Conservation (phyloP, 2,888 invertebrate genomes). For the Catocala fraxini region DNA sequence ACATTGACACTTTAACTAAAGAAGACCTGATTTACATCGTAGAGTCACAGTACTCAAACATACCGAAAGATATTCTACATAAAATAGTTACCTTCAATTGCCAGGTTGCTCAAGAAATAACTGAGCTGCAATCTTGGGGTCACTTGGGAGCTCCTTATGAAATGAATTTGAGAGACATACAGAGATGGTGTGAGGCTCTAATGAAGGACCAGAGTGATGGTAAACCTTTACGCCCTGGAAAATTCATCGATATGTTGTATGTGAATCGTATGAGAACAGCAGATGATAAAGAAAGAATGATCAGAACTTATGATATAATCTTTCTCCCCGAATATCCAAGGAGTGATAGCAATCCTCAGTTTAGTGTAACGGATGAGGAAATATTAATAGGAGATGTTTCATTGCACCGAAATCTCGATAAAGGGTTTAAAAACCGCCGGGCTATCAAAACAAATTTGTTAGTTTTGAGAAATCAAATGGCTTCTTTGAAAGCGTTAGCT, state of each 20-base stretch:
- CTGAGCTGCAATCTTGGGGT: slow-evolving; percentile 90
- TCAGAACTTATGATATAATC: slow-evolving; percentile 77
- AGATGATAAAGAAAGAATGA: slow-evolving; percentile 92
- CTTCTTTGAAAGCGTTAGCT: slow-evolving; percentile 92
- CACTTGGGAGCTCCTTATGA: slow-evolving; percentile 97
- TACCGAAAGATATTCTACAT: slow-evolving; percentile 88
- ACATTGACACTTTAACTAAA: slow-evolving; percentile 88
- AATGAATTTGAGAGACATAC: slow-evolving; percentile 98
- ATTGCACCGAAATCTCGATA: slow-evolving; percentile 74
- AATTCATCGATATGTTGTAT: slow-evolving; percentile 93
- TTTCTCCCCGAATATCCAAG: slow-evolving; percentile 83
- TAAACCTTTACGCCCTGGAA: slow-evolving; percentile 81
- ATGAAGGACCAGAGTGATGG: slow-evolving; percentile 72
- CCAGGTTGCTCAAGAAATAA: slow-evolving; percentile 89
- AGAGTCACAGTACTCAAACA: slow-evolving; percentile 88
- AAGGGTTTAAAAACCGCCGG: slow-evolving; percentile 71
- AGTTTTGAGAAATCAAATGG: slow-evolving; percentile 88
- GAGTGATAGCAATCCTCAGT: slow-evolving; percentile 85
- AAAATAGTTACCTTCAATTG: slow-evolving; percentile 94
- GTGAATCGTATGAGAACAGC: slow-evolving; percentile 94
- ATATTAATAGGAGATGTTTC: slow-evolving; percentile 90
- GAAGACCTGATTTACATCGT: slow-evolving; percentile 91
- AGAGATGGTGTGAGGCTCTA: slow-evolving; percentile 96
- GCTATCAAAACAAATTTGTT: slow-evolving; percentile 75
- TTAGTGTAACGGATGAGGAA: slow-evolving; percentile 87